Evolutionary conservation across 2,888 invertebrate genomes (phyloP), one percentile per base, ranked within the genome.

Genomic region (Orthosia cruda): DNA sequence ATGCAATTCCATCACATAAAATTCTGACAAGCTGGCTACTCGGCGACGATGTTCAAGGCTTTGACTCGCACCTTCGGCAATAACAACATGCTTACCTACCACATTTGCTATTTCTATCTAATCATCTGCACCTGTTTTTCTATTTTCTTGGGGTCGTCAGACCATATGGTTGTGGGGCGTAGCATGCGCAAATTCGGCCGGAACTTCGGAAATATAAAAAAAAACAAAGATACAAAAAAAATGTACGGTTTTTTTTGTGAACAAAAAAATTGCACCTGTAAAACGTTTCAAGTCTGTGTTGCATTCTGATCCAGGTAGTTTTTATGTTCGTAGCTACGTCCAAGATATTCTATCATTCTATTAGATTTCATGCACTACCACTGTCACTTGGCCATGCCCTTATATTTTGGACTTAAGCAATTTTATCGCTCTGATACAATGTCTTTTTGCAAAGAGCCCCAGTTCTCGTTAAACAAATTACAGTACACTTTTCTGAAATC

Each of bases 91-190:
- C 40, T 40, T 40, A 40, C 40, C 40, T 40, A 40, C 9, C 9
- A 2, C 9, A 32, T 58, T 32, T 16, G 15, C 61, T 16, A 47
- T 45, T 45, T 15, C 20, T 9, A 13, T 13, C 45, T 45, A 45
- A 58, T 52, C 11, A 16, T 13, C n/a, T 11, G 9, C 73, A 18
- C 15, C 40, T 40, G 54, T 59, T 20, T 45, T 61, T 5, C 40
- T 40, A 49, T 59, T 20, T 45, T 61, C 7, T 13, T 20, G 11
- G 13, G 45, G 15, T 26, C 13, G n/a, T 59, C 58, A 77, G n/a
- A 9, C 32, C 80, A 77, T 72, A n/a, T 80, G 63, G 47, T 13
- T 58, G 9, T 18, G 23, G 62, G 80, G 58, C 62, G 76, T 58
- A 52, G 9, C 54, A 9, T 13, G 20, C 23, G 20, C 40, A 54